Evolutionary conservation across 2,888 invertebrate species (phyloP), one percentile per base, ranked within the genome.

Genomic region (Trissoscelio sp.): DNA sequence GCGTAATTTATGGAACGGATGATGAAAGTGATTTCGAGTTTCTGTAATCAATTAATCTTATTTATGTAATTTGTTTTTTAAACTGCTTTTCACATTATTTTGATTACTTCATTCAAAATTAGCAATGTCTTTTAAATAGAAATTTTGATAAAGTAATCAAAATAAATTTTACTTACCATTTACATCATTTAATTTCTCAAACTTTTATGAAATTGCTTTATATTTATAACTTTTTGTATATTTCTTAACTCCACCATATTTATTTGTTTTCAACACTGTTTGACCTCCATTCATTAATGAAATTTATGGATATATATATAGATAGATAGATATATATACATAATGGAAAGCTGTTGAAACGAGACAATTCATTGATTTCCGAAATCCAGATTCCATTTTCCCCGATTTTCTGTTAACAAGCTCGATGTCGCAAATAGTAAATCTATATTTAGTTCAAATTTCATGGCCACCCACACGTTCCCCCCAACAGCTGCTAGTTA

Each of bases 391-490:
- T 66, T 39, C 34, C 31, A 18, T 20, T 28, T 16, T 67, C 31
- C 39, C 24, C 14, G 5, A 24, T 44, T 55, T 69, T 69, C 55
- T 31, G 7, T 55, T 12, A 55, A 12, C 57, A 80, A 62, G 37
- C 78, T 44, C 28, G 48, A 64, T 69, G 78, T 60, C 46, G 69
- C 75, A 60, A 55, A 67, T 31, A 64, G 72, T 60, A 44, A 70
- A 66, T 72, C 84, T 86, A 86, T 83, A 86, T 84, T 85, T 87
- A 86, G 83, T 81, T 51, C 62, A 81, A 81, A 86, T 83, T 85
- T 85, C 83, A 85, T 70, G 83, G 80, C 83, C 83, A 84, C 86
- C 87, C 86, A 85, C 87, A 84, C 84, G 70, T 81, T 83, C 62
- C 67, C 66, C 53, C 46, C 22, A 77, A 82, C 86, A 85, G 79